Evolutionary conservation across 2,113 vertebrate species (phyloP), one percentile per base, ranked within the genome.

Genomic region (Panthera uncia): DNA sequence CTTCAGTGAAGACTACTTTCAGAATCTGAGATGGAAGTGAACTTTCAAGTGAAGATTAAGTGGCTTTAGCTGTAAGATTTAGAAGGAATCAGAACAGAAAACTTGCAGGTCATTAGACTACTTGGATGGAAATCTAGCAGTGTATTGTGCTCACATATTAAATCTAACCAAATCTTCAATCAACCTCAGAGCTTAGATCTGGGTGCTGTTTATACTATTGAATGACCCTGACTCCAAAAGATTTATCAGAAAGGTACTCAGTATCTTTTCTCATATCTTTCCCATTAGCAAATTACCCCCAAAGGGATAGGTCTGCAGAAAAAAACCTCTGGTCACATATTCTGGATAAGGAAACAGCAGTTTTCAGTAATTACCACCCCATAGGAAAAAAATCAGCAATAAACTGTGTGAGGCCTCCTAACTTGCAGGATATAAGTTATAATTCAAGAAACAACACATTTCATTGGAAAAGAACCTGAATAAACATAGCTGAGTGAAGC

Each of bases 101-200:
- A 79, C 29, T 45, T 94, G 18, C 0, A 81, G 19, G 23, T 87
- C 89, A 71, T 83, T 78, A 76, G 48, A 50, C 41, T 82, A 76
- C 82, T 81, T 88, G n/a, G 68, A 91, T 88, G n/a, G 68, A 91
- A 93, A 69, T 93, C 65, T 41, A 50, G 25, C 29, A 84, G 71
- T 65, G 18, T 63, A 31, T 85, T 91, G 33, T 36, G 6, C 33
- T 82, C 45, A 7, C 38, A 27, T 76, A 65, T 90, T 88, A 78
- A 91, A 65, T 96, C 68, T 94, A 76, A 78, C 3, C 25, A 27
- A 91, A 96, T 36, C 31, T 95, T 74, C 4, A 36, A n/a, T 82
- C 52, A 94, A 48, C 23, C 48, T 83, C 19, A 73, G 69, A 88
- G n/a, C 27, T 74, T 94, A 66, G n/a, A 66, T 23, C 4, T 19